Conservation (phyloP, 2,797 vertebrate genomes). For the Monodelphis domestica region DNA sequence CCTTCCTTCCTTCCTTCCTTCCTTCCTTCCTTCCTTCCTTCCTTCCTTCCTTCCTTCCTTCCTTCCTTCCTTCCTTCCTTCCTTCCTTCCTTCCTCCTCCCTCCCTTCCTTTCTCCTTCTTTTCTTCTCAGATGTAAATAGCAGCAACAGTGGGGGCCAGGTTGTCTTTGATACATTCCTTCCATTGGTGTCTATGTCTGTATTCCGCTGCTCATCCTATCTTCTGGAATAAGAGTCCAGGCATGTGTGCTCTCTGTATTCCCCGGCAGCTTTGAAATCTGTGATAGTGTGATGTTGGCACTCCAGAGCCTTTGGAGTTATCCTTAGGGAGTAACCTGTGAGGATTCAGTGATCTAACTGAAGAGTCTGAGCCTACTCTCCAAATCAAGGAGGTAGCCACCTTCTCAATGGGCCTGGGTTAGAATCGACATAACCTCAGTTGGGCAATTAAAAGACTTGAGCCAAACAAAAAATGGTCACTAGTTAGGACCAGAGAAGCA, state of each 20-base stretch:
- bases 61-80: neutral
- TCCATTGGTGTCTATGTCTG: neutral
- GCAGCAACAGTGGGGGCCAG: too few species aligned
- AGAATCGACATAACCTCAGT: neutral
- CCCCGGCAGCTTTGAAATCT: neutral
- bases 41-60: neutral
- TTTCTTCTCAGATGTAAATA: neutral
- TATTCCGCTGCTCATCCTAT: neutral
- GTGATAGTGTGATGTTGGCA: neutral
- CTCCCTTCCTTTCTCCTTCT: neutral
- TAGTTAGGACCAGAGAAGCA: neutral
- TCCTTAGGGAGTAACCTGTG: neutral
- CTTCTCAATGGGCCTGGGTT: neutral
- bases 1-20: neutral
- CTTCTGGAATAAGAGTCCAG: neutral
- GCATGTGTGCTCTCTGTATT: neutral
- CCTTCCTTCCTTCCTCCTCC: accelerated
- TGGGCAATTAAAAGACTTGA: neutral
- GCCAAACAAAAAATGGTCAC: neutral
- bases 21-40: neutral
- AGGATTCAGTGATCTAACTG: neutral
- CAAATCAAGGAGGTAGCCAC: neutral
- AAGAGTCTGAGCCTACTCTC: neutral
- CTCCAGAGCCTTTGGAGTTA: neutral
- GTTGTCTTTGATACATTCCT: neutral